phyloP scores from a whole-genome alignment of 1,140 invertebrate genomes.

The Chrysomallon squamiferum region DNA sequence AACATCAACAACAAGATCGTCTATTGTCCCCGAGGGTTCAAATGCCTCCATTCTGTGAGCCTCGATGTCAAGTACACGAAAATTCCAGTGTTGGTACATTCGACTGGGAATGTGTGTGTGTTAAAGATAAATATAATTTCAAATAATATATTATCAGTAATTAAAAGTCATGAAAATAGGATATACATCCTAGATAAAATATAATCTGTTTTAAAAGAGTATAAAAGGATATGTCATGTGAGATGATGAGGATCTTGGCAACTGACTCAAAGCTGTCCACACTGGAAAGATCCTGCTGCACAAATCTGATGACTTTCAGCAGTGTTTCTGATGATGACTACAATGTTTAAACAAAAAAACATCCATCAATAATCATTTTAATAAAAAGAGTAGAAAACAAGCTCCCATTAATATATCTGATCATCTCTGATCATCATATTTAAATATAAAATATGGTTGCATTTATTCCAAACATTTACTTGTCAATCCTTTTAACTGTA shows the following conservation, averaged over 20 bases:
- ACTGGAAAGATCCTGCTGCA: slow-evolving; percentile 21
- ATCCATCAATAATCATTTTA: too few species aligned
- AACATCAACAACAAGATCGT: slow-evolving; percentile 51
- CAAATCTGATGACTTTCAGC: slow-evolving; percentile 35
- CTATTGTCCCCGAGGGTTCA: slow-evolving; percentile 44
- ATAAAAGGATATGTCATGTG: slow-evolving; percentile 58
- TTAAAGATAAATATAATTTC: too few species aligned
- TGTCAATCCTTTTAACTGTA: too few species aligned
- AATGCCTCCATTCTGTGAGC: slow-evolving; percentile 49
- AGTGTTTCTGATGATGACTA: slow-evolving; percentile 52
- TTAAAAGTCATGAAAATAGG: too few species aligned
- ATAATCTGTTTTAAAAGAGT: too few species aligned
- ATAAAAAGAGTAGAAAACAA: too few species aligned
- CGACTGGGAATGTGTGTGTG: slow-evolving; percentile 33
- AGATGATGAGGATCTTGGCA: slow-evolving; percentile 54
- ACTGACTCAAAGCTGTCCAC: slow-evolving; percentile 29
- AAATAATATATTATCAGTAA: neutral
- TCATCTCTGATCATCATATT: neutral
- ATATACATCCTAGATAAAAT: too few species aligned
- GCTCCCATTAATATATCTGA: too few species aligned
- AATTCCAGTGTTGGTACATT: slow-evolving; percentile 48
- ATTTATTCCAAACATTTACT: too few species aligned
- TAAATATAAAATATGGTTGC: neutral
- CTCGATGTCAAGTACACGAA: slow-evolving; percentile 51
- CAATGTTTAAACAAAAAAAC: too few species aligned